Percentiles rank a stretch among this genome's conserved stretches.
These are phyloP conservation scores for Argyrosomus japonicus DNA, from an alignment of 2,113 vertebrate genomes.

Conservation along the genomic window DNA sequence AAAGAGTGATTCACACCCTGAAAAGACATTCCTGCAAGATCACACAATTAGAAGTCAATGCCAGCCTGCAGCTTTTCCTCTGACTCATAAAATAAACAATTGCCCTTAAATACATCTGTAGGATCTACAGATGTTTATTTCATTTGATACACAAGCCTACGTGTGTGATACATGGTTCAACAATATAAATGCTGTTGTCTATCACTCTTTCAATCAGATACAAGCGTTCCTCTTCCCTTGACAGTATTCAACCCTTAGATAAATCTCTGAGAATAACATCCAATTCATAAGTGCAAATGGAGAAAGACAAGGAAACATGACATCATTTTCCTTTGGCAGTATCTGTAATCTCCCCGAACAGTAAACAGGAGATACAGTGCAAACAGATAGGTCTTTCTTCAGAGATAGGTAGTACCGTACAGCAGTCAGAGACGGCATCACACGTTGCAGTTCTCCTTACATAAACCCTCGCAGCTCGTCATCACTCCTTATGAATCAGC, in stretches of 20 bases:
- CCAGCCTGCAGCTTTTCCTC: conserved; percentile 3
- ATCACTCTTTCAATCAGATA: conserved; percentile 25
- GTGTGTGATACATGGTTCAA: conserved; percentile 21
- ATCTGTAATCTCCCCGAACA: conserved; percentile 54
- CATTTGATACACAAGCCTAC: conserved; percentile 2
- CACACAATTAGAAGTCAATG: conserved; percentile 13
- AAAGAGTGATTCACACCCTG: conserved; percentile 12
- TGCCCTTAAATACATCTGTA: not conserved
- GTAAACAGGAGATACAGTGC: conserved; percentile 48
- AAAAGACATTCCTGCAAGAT: conserved; percentile 34
- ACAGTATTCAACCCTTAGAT: conserved; percentile 27
- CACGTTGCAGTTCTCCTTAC: conserved; percentile 43
- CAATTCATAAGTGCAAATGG: conserved; percentile 23
- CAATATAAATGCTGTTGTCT: conserved; percentile 17
- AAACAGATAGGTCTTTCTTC: conserved; percentile 26
- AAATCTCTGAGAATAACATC: conserved; percentile 39
- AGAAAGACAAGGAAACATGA: conserved; percentile 43
- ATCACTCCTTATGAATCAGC: conserved; percentile 61
- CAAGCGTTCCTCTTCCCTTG: conserved; percentile 14
- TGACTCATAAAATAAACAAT: not conserved
- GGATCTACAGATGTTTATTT: conserved; percentile 2
- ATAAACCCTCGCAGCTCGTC: conserved; percentile 59
- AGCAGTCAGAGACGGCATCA: conserved; percentile 32
- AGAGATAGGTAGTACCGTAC: conserved; percentile 33
- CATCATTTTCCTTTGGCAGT: conserved; percentile 53